Conservation (phyloP, 2,888 invertebrate genomes). For the Caenorhabditis afra region DNA sequence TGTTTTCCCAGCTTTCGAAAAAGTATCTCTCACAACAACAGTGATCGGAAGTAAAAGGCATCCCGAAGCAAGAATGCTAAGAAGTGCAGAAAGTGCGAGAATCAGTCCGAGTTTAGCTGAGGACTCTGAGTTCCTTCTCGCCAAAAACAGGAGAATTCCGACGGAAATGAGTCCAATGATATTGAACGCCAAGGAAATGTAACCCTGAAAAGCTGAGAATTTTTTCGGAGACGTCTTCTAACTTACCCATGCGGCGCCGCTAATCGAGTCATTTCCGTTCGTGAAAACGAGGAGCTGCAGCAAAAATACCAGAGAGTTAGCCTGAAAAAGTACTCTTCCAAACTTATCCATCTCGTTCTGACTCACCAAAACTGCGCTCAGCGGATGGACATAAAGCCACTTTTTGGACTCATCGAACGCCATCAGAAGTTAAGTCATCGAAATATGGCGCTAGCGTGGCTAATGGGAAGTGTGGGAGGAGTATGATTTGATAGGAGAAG, state of each 20-base stretch:
- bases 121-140: constrained; percentile 2
- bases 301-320: constrained; percentile 38
- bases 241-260: constrained; percentile 17
- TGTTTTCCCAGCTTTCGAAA: not conserved
- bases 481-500: not conserved
- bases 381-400: constrained; percentile 43
- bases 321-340: constrained; percentile 9
- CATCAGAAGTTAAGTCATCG: constrained; percentile 21
- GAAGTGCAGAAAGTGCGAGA: constrained; percentile 3
- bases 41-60: constrained; percentile 29
- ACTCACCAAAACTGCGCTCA: constrained; percentile 37
- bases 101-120: constrained; percentile 28
- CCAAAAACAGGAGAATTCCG: constrained; percentile 15
- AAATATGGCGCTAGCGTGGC: too few species aligned
- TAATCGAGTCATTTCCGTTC: constrained; percentile 29
- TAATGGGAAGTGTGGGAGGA: not conserved
- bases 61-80: constrained; percentile 23
- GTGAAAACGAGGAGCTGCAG: constrained; percentile 44
- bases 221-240: not conserved
- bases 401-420: constrained; percentile 34
- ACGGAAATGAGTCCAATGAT: constrained; percentile 4
- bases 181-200: constrained; percentile 10
- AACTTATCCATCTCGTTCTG: not conserved
- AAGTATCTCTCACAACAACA: not conserved
- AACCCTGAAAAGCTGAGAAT: constrained; percentile 14